Conservation (phyloP, 2,888 invertebrate genomes). For the Apotomis capreana region DNA sequence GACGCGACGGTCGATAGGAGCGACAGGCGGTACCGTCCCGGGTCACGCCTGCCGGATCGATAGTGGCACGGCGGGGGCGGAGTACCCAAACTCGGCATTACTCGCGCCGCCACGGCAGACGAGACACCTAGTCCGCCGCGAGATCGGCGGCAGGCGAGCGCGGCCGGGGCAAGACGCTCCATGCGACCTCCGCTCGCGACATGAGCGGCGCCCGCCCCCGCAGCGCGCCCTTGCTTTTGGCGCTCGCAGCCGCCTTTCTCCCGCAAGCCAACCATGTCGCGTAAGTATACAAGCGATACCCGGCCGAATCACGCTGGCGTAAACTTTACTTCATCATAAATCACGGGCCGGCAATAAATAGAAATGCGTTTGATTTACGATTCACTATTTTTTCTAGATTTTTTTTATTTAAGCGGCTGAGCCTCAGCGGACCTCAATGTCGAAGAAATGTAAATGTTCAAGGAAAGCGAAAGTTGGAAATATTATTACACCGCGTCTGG, state of each 20-base stretch:
- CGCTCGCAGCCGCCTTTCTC: conserved; percentile 83
- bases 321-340: conserved; percentile 52
- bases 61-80: conserved; percentile 53
- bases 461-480: no score
- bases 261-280: conserved; percentile 85
- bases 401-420: not conserved
- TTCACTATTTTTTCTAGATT: conserved; percentile 42
- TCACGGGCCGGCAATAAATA: conserved; percentile 53
- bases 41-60: conserved; percentile 74
- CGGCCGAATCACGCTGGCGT: conserved; percentile 25
- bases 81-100: conserved; percentile 47
- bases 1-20: conserved; percentile 75
- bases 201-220: conserved; percentile 84
- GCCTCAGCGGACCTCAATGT: no score
- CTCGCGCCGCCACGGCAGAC: conserved; percentile 60
- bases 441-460: no score
- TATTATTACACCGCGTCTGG: no score
- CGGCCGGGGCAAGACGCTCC: conserved; percentile 64
- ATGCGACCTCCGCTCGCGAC: conserved; percentile 74
- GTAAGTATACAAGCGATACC: conserved; percentile 74
- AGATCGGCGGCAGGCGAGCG: conserved; percentile 57
- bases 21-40: conserved; percentile 76
- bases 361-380: conserved; percentile 57
- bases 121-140: conserved; percentile 71
- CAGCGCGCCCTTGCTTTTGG: conserved; percentile 84